Evolutionary conservation across 2,888 invertebrate genomes (phyloP), one percentile per base, ranked within the genome.

Genomic region (Galerucella pusilla): DNA sequence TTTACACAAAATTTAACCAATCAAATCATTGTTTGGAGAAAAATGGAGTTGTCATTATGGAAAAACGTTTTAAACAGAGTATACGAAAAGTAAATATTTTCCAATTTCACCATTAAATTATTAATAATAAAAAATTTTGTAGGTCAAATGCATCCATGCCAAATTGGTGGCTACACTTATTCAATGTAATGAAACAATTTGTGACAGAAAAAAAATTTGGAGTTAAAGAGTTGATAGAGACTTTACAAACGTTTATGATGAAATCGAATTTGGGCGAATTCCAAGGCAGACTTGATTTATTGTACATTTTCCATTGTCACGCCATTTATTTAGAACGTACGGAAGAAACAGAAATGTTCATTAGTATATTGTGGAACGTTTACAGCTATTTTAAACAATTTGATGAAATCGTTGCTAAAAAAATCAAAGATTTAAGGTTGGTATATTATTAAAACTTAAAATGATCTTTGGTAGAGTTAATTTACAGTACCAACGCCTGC

Each of bases 161-260:
- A 78, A 95, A 94, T 85, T 97, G 96, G 92, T 98, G 97, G 97
- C 95, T 97, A 88, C 93, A 95, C 86, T 87, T 98, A 64, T 97
- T 94, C 85, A 91, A 92, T 28, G 89, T 95, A 0, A 87, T 94
- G 57, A 90, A 92, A 66, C 91, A 92, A 57, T 94, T 92, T 83
- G 86, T 92, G 7, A 79, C 85, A 16, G 87, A 87, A 14, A 79
- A 84, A 60, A 61, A 80, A 66, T 84, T 81, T 61, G 82, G 79
- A 77, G 86, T 82, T 46, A 87, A 83, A 69, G 90, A 88, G 81
- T 84, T 90, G 84, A 88, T 92, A 1, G 86, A 90, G 46, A 91
- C 93, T 0, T 87, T 98, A 52, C 93, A 94, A 77, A 92, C 93
- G 74, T 97, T 97, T 85, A 91, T 99, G 85, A 95, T 95, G 82